Evolutionary conservation across 2,888 invertebrate species (phyloP).

Genomic region (Mesorhabditis spiculigera): DNA sequence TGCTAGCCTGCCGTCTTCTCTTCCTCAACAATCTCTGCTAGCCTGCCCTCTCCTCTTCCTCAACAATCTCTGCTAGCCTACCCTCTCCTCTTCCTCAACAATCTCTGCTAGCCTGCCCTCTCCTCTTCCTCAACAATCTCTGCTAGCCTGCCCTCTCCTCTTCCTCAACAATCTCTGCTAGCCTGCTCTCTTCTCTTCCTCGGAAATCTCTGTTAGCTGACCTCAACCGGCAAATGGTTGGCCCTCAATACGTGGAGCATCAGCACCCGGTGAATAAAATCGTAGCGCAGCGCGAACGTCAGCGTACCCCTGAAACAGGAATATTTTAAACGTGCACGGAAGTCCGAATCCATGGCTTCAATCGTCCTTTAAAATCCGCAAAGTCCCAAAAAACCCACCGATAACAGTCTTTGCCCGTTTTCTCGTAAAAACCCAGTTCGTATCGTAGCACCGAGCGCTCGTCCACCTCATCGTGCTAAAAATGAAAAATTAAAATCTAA

Average conservation of each 20-base stretch:
- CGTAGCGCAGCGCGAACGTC: conserved; percentile 77
- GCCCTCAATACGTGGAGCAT: conserved; percentile 61
- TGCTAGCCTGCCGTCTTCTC: no score
- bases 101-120: no score
- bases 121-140: no score
- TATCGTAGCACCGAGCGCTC: conserved; percentile 53
- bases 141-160: no score
- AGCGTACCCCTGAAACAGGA: conserved; percentile 68
- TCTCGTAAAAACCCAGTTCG: conserved; percentile 73
- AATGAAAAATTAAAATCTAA: no score
- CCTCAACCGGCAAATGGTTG: conserved; percentile 67
- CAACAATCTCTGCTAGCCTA: no score
- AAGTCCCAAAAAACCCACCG: conserved; percentile 53
- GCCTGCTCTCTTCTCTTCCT: conserved; percentile 9
- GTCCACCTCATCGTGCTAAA: conserved; percentile 44
- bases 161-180: neutral
- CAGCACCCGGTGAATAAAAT: conserved; percentile 76
- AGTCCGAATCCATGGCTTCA: neutral
- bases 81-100: no score
- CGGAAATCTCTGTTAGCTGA: conserved; percentile 56
- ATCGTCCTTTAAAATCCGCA: no score
- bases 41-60: no score
- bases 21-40: no score
- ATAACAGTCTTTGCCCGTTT: conserved; percentile 70
- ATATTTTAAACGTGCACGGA: neutral